These are phyloP conservation scores for Cebus imitator DNA, from an alignment of 2,113 vertebrate species.

Conservation along the genomic window DNA sequence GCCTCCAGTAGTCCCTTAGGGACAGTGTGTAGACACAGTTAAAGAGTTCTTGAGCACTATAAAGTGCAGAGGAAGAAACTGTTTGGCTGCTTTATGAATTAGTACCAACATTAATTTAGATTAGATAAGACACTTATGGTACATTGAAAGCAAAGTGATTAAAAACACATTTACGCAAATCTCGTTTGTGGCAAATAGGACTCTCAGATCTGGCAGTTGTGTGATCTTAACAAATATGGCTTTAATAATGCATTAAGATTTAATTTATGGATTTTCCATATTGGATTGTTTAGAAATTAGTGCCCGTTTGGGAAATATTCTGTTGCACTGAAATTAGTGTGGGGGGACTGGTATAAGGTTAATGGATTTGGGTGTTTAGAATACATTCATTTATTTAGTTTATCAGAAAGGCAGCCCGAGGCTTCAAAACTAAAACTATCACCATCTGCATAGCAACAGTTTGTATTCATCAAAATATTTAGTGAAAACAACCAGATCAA, in stretches of 20 bases:
- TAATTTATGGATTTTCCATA: slow-evolving; percentile 70
- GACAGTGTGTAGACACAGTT: background rate
- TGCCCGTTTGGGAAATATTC: slow-evolving; percentile 45
- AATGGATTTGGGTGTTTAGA: slow-evolving; percentile 65
- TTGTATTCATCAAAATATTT: slow-evolving; percentile 52
- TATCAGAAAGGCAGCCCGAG: slow-evolving; percentile 51
- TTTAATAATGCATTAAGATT: slow-evolving; percentile 75
- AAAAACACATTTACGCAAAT: slow-evolving; percentile 73
- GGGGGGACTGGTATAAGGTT: slow-evolving; percentile 34
- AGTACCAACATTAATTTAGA: slow-evolving; percentile 66
- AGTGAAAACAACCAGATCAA: slow-evolving; percentile 51
- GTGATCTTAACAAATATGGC: slow-evolving; percentile 63
- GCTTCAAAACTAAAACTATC: slow-evolving; percentile 48
- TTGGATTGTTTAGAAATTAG: slow-evolving; percentile 66
- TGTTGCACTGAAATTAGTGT: slow-evolving; percentile 43
- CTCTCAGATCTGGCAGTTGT: slow-evolving; percentile 54
- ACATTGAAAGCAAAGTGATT: slow-evolving; percentile 70
- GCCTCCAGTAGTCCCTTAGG: background rate
- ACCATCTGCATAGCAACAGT: slow-evolving; percentile 36
- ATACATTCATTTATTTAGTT: slow-evolving; percentile 48
- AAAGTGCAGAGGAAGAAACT: background rate
- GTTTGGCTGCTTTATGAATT: slow-evolving; percentile 44
- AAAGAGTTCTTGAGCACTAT: background rate
- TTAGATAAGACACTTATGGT: slow-evolving; percentile 57
- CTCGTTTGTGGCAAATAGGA: slow-evolving; percentile 57